These are phyloP conservation scores for Fistularia commersonii DNA, from an alignment of 2,797 vertebrate species.

Conservation along the genomic window DNA sequence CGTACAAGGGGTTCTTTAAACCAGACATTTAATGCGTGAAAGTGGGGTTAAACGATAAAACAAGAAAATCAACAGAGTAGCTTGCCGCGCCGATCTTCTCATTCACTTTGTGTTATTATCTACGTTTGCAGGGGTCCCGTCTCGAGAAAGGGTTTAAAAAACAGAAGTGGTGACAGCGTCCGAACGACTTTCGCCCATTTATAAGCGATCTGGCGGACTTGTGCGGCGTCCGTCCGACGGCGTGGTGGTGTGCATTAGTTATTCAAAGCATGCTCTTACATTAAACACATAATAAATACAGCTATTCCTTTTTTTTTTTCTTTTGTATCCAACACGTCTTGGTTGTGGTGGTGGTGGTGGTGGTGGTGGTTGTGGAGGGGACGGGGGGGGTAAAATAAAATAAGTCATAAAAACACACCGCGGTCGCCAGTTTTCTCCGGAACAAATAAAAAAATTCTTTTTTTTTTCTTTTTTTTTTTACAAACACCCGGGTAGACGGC, in stretches of 20 bases:
- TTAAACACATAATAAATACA: constrained; percentile 74
- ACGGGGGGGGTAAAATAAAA: constrained; percentile 51
- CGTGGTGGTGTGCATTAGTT: constrained; percentile 58
- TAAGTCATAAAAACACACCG: constrained; percentile 64
- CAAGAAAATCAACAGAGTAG: no score
- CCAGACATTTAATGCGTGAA: no score
- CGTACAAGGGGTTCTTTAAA: no score
- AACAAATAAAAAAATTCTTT: constrained; percentile 73
- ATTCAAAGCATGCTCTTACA: constrained; percentile 72
- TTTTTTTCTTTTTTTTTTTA: constrained; percentile 38
- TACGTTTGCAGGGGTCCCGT: neutral
- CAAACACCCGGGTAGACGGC: constrained; percentile 75
- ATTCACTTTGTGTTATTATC: neutral
- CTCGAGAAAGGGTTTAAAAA: neutral
- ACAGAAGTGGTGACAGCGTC: no score
- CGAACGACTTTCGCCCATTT: constrained; percentile 17
- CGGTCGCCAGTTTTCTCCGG: constrained; percentile 46
- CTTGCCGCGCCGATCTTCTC: no score
- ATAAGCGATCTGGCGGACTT: constrained; percentile 55
- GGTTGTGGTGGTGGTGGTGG: neutral
- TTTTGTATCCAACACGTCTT: constrained; percentile 10
- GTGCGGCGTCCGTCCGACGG: constrained; percentile 59
- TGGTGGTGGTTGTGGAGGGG: no score
- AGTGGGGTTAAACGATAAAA: no score
- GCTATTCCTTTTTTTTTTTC: constrained; percentile 37